These are phyloP conservation scores for Protaetia brevitarsis DNA, from an alignment of 1,140 invertebrate genomes.

Conservation along the genomic window DNA sequence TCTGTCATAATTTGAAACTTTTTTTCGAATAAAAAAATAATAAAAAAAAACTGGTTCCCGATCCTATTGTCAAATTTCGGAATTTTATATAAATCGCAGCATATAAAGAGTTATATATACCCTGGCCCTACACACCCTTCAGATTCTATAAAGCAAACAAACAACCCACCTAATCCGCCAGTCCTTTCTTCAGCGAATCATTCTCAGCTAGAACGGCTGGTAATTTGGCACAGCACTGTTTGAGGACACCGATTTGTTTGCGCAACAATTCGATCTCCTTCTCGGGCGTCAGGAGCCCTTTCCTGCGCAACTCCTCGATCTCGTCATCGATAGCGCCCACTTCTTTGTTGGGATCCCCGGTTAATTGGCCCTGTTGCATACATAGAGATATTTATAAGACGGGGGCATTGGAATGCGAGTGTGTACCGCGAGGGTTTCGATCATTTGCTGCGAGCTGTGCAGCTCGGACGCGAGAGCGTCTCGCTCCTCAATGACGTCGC, in stretches of 20 bases:
- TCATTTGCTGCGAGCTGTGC: conserved; percentile 32
- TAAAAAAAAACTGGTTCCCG: no score
- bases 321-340: conserved; percentile 35
- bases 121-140: background rate
- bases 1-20: no score
- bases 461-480: conserved; percentile 33
- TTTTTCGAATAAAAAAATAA: no score
- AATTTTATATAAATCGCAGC: background rate
- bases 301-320: conserved; percentile 31
- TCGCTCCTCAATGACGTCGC: conserved; percentile 35
- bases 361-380: background rate
- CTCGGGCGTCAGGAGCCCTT: conserved; percentile 26
- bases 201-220: conserved; percentile 40
- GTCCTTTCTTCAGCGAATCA: conserved; percentile 25
- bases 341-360: conserved; percentile 25
- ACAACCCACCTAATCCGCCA: conserved; percentile 5
- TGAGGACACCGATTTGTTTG: conserved; percentile 39
- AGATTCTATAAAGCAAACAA: background rate
- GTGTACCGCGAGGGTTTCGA: conserved; percentile 24
- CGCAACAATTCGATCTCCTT: conserved; percentile 35
- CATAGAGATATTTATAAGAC: background rate
- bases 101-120: background rate
- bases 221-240: conserved; percentile 38
- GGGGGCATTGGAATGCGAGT: background rate
- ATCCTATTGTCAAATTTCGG: no score